These are phyloP conservation scores for Bubo scandiacus DNA, from an alignment of 2,113 vertebrate genomes.

Conservation along the genomic window DNA sequence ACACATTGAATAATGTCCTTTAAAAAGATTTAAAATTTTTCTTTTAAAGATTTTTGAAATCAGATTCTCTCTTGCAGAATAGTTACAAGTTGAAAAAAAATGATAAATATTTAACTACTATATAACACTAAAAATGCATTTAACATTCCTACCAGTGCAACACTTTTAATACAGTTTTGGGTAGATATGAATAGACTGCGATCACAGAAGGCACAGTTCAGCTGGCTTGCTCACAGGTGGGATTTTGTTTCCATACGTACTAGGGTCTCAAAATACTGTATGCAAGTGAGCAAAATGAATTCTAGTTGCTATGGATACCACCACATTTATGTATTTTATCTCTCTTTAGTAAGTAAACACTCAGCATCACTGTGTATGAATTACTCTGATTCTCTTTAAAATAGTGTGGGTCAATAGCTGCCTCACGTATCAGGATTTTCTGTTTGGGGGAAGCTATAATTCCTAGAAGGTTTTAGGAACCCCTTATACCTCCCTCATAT, in stretches of 20 bases:
- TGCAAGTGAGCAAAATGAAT: neutral
- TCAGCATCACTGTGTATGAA: neutral
- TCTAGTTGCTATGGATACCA: constrained; percentile 8
- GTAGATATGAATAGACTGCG: neutral
- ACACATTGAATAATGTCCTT: neutral
- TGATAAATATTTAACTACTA: neutral
- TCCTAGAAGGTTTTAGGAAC: neutral
- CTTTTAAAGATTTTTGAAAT: neutral
- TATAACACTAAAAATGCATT: neutral
- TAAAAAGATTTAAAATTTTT: neutral
- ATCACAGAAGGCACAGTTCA: constrained; percentile 28
- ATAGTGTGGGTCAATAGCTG: neutral
- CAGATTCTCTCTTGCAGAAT: neutral
- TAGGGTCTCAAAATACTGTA: neutral
- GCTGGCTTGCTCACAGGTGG: neutral
- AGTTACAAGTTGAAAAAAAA: neutral
- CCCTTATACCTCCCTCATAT: neutral
- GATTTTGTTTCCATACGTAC: constrained; percentile 1
- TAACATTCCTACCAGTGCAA: neutral
- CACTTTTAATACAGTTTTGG: neutral
- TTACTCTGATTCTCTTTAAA: neutral
- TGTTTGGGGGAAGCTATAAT: neutral
- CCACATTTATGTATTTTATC: neutral
- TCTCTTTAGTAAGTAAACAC: neutral
- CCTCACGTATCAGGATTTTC: neutral